A percentile compares a stretch with the other conserved stretches of the same genome.
Evolutionary conservation across 2,797 vertebrate genomes (phyloP).

Genomic region (Merluccius polli): DNA sequence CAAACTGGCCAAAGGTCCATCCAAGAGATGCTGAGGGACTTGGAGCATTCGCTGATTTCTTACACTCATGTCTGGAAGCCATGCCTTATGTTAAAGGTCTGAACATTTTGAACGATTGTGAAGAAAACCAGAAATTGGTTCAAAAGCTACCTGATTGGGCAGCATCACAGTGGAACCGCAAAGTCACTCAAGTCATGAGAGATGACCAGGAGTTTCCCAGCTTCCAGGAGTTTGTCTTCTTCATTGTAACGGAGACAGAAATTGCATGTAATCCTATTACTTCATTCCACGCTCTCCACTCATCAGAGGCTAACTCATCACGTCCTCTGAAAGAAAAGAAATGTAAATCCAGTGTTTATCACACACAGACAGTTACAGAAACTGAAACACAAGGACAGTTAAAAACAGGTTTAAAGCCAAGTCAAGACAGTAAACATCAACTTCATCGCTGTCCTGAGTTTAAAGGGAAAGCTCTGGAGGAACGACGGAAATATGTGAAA

Average conservation of each 20-base stretch:
- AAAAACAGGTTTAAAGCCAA: not conserved
- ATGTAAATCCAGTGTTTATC: not conserved
- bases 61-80: slow-evolving; percentile 14
- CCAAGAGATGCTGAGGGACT: slow-evolving; percentile 10
- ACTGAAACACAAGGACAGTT: not conserved
- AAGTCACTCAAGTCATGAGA: not conserved
- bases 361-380: not conserved
- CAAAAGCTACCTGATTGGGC: slow-evolving; percentile 7
- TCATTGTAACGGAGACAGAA: slow-evolving; percentile 6
- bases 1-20: slow-evolving; percentile 28
- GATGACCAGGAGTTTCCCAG: slow-evolving; percentile 2
- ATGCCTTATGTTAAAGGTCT: slow-evolving; percentile 15
- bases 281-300: not conserved
- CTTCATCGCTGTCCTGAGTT: slow-evolving; percentile 21
- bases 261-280: not conserved
- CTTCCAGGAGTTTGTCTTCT: slow-evolving; percentile 4
- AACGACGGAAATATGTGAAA: slow-evolving; percentile 13
- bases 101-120: slow-evolving; percentile 5
- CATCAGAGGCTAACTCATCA: not conserved
- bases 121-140: slow-evolving; percentile 13
- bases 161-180: slow-evolving; percentile 1
- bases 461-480: not conserved
- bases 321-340: not conserved
- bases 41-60: slow-evolving; percentile 13
- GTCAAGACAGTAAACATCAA: slow-evolving; percentile 10